Evolutionary conservation across 2,797 vertebrate species (phyloP), one percentile per base, ranked within the genome.

Genomic region (Paguma larvata): DNA sequence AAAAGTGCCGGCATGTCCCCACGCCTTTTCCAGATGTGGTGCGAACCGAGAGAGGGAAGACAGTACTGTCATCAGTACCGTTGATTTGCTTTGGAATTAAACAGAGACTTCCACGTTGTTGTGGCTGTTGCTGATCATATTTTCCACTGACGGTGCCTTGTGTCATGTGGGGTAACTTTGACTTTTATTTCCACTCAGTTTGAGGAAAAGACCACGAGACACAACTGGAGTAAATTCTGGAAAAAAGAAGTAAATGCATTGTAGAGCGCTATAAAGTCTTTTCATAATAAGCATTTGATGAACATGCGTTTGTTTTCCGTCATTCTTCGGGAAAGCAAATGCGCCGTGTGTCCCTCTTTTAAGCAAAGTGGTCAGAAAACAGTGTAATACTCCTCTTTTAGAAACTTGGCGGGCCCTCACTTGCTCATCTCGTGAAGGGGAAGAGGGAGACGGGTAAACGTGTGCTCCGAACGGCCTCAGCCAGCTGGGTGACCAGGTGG

Each of bases 191-290:
- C 80, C 59, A 51, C 25, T 96, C 68, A 89, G 21, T 73, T 27
- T 80, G 53, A 90, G 78, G 95, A 93, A 86, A 80, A 91, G 70
- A 80, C 38, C 53, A 56, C 51, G 91, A 96, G 41, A 79, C 78
- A 80, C 59, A 80, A 38, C 34, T 78, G 90, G 87, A 92, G 9
- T 84, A 59, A 62, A 48, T 94, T 91, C 68, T 94, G 63, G 85
- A 73, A 68, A 94, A 92, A 65, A 59, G 44, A 63, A 79, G 25
- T 79, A 63, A 46, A 44, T 18, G 2, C 32, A 95, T 80, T 51
- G 23, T 59, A 84, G 75, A 23, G 41, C 65, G 67, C 5, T 51
- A 1, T n/a, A 6, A 27, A 32, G 16, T 75, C 56, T 88, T 94
- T 84, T 63, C 46, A 32, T 87, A 44, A 38, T 19, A 86, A 51